These are phyloP conservation scores for Resseliella maxima DNA, from an alignment of 2,888 invertebrate genomes.

Conservation along the genomic window DNA sequence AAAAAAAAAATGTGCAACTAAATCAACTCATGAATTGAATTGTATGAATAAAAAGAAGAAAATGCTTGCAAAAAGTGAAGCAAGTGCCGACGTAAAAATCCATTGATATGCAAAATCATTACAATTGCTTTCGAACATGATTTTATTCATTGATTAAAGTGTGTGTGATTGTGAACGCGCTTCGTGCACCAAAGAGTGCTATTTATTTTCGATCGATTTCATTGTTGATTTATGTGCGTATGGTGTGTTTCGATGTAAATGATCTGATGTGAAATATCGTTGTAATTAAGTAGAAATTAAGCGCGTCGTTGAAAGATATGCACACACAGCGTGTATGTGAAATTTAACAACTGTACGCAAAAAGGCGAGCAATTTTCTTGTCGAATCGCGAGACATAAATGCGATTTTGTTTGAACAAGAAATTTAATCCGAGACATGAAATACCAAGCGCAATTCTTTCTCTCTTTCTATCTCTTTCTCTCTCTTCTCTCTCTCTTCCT, in stretches of 20 bases:
- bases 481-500: no score
- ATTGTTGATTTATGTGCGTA: constrained; percentile 35
- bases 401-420: constrained; percentile 11
- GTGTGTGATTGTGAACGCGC: not conserved
- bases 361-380: not conserved
- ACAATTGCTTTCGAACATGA: not conserved
- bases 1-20: no score
- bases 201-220: not conserved
- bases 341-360: constrained; percentile 39
- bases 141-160: not conserved
- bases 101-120: constrained; percentile 16
- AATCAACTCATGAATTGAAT: not conserved
- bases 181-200: not conserved
- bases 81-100: not conserved
- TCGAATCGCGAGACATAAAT: not conserved
- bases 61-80: not conserved
- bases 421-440: constrained; percentile 28
- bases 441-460: no score
- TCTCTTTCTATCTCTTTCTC: no score
- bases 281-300: constrained; percentile 31
- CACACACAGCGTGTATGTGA: constrained; percentile 28
- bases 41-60: not conserved
- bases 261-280: constrained; percentile 45
- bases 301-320: not conserved
- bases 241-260: not conserved